A percentile compares a stretch with the other conserved stretches of the same genome.
These are phyloP conservation scores for Scomber japonicus DNA, from an alignment of 2,113 vertebrate species.

Conservation along the genomic window DNA sequence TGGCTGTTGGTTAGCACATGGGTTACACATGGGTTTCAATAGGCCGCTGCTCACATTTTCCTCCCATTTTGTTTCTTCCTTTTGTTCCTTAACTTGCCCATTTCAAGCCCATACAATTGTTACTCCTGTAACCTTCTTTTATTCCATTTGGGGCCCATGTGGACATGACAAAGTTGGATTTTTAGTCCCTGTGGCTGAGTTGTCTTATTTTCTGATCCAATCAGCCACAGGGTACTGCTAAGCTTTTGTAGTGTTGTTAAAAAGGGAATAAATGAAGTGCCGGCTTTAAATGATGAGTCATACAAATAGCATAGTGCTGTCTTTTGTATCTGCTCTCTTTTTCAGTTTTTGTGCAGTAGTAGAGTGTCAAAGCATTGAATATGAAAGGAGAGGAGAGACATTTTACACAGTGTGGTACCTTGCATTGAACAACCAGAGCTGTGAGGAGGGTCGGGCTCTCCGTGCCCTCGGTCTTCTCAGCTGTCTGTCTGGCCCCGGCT, in stretches of 20 bases:
- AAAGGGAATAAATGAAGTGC: constrained; percentile 34
- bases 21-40: background rate
- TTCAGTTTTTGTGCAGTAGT: constrained; percentile 10
- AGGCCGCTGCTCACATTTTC: background rate
- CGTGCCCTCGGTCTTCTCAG: constrained; percentile 60
- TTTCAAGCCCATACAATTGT: background rate
- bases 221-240: constrained; percentile 19
- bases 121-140: background rate
- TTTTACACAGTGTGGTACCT: constrained; percentile 81
- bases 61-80: background rate
- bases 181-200: constrained; percentile 23
- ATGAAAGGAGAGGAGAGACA: background rate
- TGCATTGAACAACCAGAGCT: constrained; percentile 89
- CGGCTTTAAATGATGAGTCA: constrained; percentile 56
- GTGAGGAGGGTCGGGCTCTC: constrained; percentile 58
- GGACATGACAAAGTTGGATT: background rate
- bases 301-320: background rate
- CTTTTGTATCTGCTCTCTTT: constrained; percentile 30
- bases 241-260: constrained; percentile 36
- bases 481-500: constrained; percentile 64
- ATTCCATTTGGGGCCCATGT: background rate
- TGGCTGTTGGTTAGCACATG: background rate
- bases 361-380: constrained; percentile 5
- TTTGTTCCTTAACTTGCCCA: background rate
- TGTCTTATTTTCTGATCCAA: constrained; percentile 27